Evolutionary conservation across 1,140 invertebrate genomes (phyloP).

Genomic region (Oncopodura yosiiana): DNA sequence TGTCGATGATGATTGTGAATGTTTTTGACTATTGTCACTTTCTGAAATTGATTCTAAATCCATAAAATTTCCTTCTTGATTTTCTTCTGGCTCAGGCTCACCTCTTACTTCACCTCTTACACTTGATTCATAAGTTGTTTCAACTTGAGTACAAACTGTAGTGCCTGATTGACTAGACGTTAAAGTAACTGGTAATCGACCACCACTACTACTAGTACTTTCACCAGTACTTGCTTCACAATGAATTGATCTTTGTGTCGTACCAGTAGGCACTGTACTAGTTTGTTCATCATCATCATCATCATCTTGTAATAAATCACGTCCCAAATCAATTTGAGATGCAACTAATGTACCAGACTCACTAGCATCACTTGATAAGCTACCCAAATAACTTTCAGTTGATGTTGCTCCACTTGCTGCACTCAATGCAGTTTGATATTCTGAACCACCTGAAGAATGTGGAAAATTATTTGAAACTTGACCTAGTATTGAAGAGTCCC

Average conservation of each 20-base stretch:
- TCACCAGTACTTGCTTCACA: slow-evolving; percentile 15
- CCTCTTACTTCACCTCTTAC: slow-evolving; percentile 25
- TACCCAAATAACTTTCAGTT: slow-evolving; percentile 28
- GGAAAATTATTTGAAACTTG: slow-evolving; percentile 27
- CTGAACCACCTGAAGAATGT: slow-evolving; percentile 50
- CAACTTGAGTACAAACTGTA: slow-evolving; percentile 32
- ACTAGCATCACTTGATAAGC: slow-evolving; percentile 31
- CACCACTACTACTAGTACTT: not conserved
- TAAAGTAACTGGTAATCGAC: slow-evolving; percentile 26
- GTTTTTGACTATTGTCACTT: not conserved
- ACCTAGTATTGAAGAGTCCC: slow-evolving; percentile 30
- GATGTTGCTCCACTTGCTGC: slow-evolving; percentile 23
- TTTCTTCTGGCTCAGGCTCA: slow-evolving; percentile 22
- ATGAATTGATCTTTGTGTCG: slow-evolving; percentile 18
- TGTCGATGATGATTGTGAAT: not conserved
- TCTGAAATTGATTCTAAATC: slow-evolving; percentile 18
- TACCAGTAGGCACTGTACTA: not conserved
- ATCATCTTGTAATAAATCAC: slow-evolving; percentile 38
- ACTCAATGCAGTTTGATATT: slow-evolving; percentile 74
- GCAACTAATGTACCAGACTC: slow-evolving; percentile 79
- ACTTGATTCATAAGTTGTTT: slow-evolving; percentile 27
- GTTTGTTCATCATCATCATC: slow-evolving; percentile 19
- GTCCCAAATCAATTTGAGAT: slow-evolving; percentile 50
- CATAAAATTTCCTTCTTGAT: slow-evolving; percentile 31
- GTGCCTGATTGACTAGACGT: slow-evolving; percentile 27